phyloP scores from a whole-genome alignment of 2,888 invertebrate species.

The Spatulosminthurus flaviceps region DNA sequence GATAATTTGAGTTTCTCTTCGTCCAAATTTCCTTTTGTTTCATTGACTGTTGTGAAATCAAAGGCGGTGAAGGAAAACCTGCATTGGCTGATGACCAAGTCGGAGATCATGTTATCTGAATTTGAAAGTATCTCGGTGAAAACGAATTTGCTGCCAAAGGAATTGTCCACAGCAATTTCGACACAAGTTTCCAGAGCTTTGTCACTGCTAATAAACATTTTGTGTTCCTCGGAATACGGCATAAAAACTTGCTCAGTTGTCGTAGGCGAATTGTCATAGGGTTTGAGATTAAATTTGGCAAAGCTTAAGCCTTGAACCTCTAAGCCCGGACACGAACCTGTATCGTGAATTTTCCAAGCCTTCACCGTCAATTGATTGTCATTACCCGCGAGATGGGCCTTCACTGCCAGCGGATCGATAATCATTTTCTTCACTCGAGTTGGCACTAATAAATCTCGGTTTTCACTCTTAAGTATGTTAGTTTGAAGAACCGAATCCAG shows the following conservation, averaged over 20 bases:
- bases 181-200: background rate
- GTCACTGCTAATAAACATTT: too few relatives aligned
- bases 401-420: slow-evolving; percentile 71
- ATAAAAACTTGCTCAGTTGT: slow-evolving; percentile 67
- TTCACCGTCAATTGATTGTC: too few relatives aligned
- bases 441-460: slow-evolving; percentile 78
- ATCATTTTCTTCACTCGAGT: slow-evolving; percentile 77
- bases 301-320: background rate
- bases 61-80: too few relatives aligned
- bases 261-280: slow-evolving; percentile 61
- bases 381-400: background rate
- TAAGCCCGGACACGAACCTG: too few relatives aligned
- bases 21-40: too few relatives aligned
- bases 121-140: background rate
- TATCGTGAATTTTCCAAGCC: too few relatives aligned
- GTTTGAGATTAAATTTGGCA: background rate
- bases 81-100: too few relatives aligned
- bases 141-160: background rate
- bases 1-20: too few relatives aligned
- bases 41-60: too few relatives aligned
- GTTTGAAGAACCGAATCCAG: slow-evolving; percentile 90
- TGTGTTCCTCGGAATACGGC: too few relatives aligned
- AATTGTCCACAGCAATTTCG: background rate
- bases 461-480: slow-evolving; percentile 76
- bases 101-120: too few relatives aligned